phyloP scores from a whole-genome alignment of 2,113 vertebrate genomes.

The Cryptomyrus ogoouensis region DNA sequence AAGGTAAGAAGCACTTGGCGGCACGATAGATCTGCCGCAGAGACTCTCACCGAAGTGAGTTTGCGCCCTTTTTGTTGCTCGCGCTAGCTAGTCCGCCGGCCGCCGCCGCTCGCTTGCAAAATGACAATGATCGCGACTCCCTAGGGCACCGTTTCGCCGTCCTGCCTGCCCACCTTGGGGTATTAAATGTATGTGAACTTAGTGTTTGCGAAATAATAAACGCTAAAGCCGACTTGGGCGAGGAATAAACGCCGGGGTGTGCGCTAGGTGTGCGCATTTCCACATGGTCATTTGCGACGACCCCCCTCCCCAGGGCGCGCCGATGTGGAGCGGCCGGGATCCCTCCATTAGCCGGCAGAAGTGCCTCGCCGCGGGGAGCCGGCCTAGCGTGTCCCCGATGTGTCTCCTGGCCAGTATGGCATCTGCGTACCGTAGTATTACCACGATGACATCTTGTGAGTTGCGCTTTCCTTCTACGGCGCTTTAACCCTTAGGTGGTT shows the following conservation, averaged over 20 bases:
- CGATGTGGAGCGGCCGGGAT: background rate
- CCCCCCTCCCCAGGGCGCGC: background rate
- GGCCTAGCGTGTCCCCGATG: background rate
- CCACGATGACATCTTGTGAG: background rate
- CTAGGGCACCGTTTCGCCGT: background rate
- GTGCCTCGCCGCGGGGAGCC: background rate
- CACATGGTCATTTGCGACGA: slow-evolving; percentile 9
- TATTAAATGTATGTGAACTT: background rate
- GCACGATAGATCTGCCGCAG: background rate
- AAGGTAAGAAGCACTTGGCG: slow-evolving; percentile 28
- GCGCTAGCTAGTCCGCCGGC: slow-evolving; percentile 21
- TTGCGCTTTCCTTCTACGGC: background rate
- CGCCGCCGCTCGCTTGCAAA: background rate
- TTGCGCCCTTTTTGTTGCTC: slow-evolving; percentile 25
- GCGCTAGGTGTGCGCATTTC: background rate
- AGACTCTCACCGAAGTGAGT: background rate
- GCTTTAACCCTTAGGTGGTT: background rate
- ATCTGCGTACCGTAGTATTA: background rate
- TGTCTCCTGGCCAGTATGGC: background rate
- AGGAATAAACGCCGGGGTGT: background rate
- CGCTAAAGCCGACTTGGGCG: background rate
- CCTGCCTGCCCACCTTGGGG: background rate
- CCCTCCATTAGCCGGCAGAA: background rate
- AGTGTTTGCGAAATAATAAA: background rate
- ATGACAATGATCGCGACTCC: background rate